Percentiles rank a stretch among this genome's conserved stretches.
These are phyloP conservation scores for Lucifuga dentata DNA, from an alignment of 2,113 vertebrate genomes.

Conservation along the genomic window DNA sequence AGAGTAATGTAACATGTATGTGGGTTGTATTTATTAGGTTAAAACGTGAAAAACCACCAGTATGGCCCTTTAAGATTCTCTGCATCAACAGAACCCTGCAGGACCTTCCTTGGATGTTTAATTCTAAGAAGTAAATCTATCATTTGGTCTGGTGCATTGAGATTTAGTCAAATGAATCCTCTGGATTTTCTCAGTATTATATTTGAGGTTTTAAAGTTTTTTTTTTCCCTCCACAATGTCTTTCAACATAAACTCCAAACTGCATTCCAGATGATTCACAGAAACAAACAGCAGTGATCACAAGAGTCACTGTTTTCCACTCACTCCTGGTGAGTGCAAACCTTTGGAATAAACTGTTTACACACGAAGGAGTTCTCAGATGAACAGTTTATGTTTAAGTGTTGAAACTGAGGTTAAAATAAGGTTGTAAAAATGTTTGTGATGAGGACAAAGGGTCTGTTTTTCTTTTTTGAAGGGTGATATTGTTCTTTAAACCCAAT, in stretches of 20 bases:
- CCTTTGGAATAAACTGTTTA: too few species aligned
- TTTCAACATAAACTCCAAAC: neutral
- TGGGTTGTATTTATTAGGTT: too few species aligned
- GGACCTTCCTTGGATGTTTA: constrained; percentile 16
- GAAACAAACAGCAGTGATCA: neutral
- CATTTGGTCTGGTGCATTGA: constrained; percentile 12
- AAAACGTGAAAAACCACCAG: too few species aligned
- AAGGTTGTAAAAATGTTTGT: neutral
- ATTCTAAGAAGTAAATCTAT: constrained; percentile 10
- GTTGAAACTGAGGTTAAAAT: too few species aligned
- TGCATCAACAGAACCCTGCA: too few species aligned
- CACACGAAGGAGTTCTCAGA: too few species aligned
- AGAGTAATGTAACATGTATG: too few species aligned
- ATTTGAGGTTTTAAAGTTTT: constrained; percentile 3
- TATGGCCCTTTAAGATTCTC: too few species aligned
- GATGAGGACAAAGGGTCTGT: constrained; percentile 20
- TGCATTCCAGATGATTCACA: neutral
- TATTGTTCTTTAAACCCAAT: constrained; percentile 34
- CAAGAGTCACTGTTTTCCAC: neutral
- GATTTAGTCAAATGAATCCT: constrained; percentile 5
- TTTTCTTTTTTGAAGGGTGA: too few species aligned
- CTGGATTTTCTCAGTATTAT: constrained; percentile 5
- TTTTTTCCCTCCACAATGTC: neutral
- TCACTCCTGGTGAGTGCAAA: neutral
- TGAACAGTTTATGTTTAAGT: too few species aligned